Evolutionary conservation across 1,140 invertebrate genomes (phyloP), one percentile per base, ranked within the genome.

Genomic region (Zelostemma sp.): DNA sequence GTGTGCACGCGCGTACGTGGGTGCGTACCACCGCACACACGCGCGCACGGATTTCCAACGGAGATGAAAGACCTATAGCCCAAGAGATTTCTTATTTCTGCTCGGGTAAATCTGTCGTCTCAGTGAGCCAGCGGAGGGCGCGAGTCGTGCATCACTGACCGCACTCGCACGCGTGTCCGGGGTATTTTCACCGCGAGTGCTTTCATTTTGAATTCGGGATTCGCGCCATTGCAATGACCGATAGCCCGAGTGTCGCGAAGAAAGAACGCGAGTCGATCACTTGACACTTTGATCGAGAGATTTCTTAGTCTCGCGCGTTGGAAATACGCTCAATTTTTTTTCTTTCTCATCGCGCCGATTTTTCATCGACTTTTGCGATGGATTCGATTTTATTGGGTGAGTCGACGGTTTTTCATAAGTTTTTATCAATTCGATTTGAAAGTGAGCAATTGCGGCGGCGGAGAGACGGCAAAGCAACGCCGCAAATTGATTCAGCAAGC

Each of bases 51-150:
- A 77, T n/a, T 35, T 47, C 16, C 4, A 50, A 40, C 58, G 53
- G 48, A 66, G 48, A 64, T 67, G 67, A 46, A 70, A 67, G 59
- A 68, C 63, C n/a, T 66, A 70, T 73, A 75, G 70, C 53, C 77
- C 62, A 73, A 70, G 76, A 75, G 78, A 84, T 82, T 84, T 84
- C 83, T 83, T 84, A 84, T 84, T 85, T 84, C 83, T 83, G 82
- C 74, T 83, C 81, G 81, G 83, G 81, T 85, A 84, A 85, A 85
- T 85, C 81, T 83, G 83, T 85, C 83, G 83, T 78, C 74, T 73
- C 73, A 82, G 83, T 85, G 79, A 82, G 80, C 68, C 76, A 81
- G 65, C 76, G 81, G 43, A 81, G 77, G 79, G 77, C 81, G 77
- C 80, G 74, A 82, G 74, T 79, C 74, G 77, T 75, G 77, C 78